Evolutionary conservation across 2,797 vertebrate genomes (phyloP), one percentile per base, ranked within the genome.

Genomic region (Lepus oiostolus): DNA sequence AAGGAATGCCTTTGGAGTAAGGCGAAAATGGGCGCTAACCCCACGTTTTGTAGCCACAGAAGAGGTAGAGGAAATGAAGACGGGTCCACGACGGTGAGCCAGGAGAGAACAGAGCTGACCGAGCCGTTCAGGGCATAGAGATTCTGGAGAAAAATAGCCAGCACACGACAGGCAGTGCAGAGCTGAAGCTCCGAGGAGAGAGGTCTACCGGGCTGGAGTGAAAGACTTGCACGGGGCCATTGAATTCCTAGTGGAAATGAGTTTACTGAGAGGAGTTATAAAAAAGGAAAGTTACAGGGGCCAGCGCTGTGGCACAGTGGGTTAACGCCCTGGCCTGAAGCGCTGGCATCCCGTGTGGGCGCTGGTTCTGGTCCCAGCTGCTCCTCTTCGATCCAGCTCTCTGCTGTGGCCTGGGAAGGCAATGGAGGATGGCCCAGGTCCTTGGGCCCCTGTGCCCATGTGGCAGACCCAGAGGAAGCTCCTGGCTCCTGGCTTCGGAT

Each of bases 231-330:
- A 42, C 0, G 63, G 32, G 19, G 58, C 38, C 74, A 42, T 89
- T 71, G 62, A 81, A 47, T 82, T 30, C n/a, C 67, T 2, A 7
- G 7, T 54, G 4, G n/a, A 60, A 92, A 77, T 91, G 30, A 77
- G 50, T 62, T 95, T 82, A 70, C 75, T 76, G 68, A 54, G 74
- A 90, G 68, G 92, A 92, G 88, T 82, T 62, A 65, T n/a, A 42
- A 42, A 42, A 42, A 9, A 42, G 42, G 54, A 35, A 92, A 68
- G 16, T 84, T 58, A 74, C 11, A 60, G 14, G 83, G 71, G 35
- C 17, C 60, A 74, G 58, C 4, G 35, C 35, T 35, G 35, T 35
- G 35, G 35, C 35, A 35, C 35, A 35, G 35, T 4, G 35, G 35
- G 35, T 35, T 35, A 35, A 35, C 35, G 35, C 35, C 35, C 35